Base-by-base conservation (phyloP, 1,140 invertebrate species). In the Procambarus virginalis region DNA sequence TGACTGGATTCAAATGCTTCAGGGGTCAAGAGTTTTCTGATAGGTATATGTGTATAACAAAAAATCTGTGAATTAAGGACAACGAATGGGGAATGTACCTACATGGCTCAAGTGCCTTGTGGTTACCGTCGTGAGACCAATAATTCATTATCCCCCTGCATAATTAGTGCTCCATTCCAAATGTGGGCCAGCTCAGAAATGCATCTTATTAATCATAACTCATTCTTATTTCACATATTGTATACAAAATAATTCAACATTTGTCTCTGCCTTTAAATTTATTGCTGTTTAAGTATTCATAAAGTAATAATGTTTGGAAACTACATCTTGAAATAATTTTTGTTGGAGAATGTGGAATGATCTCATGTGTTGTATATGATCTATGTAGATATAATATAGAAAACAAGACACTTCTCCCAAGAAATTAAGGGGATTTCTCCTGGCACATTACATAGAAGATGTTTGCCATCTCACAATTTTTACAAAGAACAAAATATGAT, bases 81-180 rank as follows among this genome's bases (percentile, higher is more conserved):
- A 70, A 70, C 68, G n/a, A 55, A 70, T 22, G 68, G 68, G n/a
- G 20, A 34, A 34, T 70, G 68, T 70, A 70, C 68, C 68, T 70
- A 8, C 68, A 70, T 70, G 68, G 68, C 68, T 22, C 17, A 17
- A 70, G 68, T 70, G 68, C n/a, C 68, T 70, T 70, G n/a, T 70
- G n/a, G n/a, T 70, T 12, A 70, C 22, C 3, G 22, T 70, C 5
- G 22, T 70, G 20, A 17, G 4, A 70, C 20, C 68, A 70, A 70
- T 3, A 22, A n/a, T 17, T 3, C 5, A 70, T 34, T 34, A 34
- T 34, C 34, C n/a, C 22, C n/a, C 68, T 5, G 10, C n/a, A 8
- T n/a, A 6, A 12, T 34, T 22, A n/a, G 6, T 70, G 68, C 68
- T 34, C 68, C 17, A 70, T 70, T 70, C 17, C n/a, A 12, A 70